Percentiles rank a stretch among this genome's conserved stretches.
These are phyloP conservation scores for Psittacus erithacus DNA, from an alignment of 2,113 vertebrate species.

Conservation along the genomic window DNA sequence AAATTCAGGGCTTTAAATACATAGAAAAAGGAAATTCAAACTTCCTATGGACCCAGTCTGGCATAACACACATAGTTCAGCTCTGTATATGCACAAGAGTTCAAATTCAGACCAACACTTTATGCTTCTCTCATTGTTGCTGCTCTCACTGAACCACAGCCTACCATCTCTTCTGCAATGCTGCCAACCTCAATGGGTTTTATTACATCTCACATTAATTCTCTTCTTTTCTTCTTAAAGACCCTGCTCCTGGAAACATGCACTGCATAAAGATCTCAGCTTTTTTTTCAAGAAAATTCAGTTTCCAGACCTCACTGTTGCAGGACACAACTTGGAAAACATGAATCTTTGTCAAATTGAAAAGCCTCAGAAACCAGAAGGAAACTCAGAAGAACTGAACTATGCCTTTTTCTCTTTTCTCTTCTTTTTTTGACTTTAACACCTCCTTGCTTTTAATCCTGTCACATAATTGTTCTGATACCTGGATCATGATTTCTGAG, in stretches of 20 bases:
- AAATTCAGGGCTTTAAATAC: background rate
- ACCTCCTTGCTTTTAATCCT: background rate
- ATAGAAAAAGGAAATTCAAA: background rate
- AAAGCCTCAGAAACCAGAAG: background rate
- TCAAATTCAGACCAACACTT: background rate
- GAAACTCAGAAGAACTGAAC: background rate
- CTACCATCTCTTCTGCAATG: background rate
- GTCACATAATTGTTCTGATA: background rate
- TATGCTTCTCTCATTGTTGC: background rate
- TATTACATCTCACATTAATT: background rate
- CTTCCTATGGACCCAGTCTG: background rate
- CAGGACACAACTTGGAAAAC: slow-evolving; percentile 23
- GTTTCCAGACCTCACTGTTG: slow-evolving; percentile 16
- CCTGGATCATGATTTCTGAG: background rate
- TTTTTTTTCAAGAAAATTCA: slow-evolving; percentile 32
- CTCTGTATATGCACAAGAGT: background rate
- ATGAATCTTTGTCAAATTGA: background rate
- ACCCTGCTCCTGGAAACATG: background rate
- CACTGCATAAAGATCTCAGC: background rate
- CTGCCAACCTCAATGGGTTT: background rate
- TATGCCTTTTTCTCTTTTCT: accelerated
- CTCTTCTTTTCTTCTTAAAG: background rate
- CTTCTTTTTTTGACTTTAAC: background rate
- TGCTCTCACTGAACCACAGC: background rate
- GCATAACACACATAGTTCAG: background rate